Conservation (phyloP, 1,140 invertebrate species). For the Tetraneura akinire region DNA sequence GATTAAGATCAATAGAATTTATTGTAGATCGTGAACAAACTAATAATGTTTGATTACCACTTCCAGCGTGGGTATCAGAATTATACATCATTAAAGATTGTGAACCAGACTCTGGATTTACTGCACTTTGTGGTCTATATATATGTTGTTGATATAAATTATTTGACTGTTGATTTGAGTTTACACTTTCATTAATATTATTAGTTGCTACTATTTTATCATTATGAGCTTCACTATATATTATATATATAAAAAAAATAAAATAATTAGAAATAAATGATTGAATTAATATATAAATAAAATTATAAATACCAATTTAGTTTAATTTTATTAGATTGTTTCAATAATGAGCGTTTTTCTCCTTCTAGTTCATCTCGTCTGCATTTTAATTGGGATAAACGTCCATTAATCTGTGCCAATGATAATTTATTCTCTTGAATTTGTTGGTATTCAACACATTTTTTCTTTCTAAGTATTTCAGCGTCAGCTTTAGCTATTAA, state of each 20-base stretch:
- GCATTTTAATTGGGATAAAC: conserved; percentile 21
- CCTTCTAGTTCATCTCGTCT: conserved; percentile 35
- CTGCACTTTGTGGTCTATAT: conserved; percentile 6
- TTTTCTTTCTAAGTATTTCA: conserved; percentile 34
- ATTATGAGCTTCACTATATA: conserved; percentile 21
- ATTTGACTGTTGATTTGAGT: not conserved
- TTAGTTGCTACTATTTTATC: conserved; percentile 7
- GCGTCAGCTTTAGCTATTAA: conserved; percentile 36
- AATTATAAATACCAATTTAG: not conserved
- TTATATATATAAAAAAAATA: not conserved
- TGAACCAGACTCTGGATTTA: not conserved
- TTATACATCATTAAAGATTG: conserved; percentile 32
- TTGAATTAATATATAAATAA: not conserved
- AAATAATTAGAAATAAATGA: not conserved
- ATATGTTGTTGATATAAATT: conserved; percentile 23
- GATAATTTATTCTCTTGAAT: conserved; percentile 47
- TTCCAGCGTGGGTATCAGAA: conserved; percentile 6
- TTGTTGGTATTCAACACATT: conserved; percentile 45
- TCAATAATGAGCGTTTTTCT: conserved; percentile 29
- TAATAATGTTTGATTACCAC: conserved; percentile 37
- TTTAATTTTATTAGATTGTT: conserved; percentile 5
- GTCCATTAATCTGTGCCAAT: conserved; percentile 45
- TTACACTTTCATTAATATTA: not conserved
- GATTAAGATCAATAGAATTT: conserved; percentile 15
- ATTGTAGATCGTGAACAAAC: conserved; percentile 35